Evolutionary conservation across 2,888 invertebrate genomes (phyloP), one percentile per base, ranked within the genome.

Genomic region (Metellina segmentata): DNA sequence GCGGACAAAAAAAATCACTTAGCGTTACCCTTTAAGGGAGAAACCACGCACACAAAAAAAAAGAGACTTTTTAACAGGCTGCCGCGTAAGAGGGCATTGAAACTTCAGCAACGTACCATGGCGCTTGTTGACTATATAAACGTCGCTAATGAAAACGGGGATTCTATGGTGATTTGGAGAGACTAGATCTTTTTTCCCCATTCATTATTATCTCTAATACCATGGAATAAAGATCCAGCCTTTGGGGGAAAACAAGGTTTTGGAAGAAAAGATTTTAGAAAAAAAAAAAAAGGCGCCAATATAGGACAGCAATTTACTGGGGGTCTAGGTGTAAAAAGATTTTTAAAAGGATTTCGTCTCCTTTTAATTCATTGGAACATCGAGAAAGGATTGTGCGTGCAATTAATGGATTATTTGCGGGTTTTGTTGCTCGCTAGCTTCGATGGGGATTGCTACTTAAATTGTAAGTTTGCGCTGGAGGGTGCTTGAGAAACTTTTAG

Each of bases 131-230:
- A 79, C 87, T 79, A 71, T 78, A 78, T 72, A 87, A 87, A 87
- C 71, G 71, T 34, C 71, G 16, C 52, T 79, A 87, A 72, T 87
- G 87, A 79, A 87, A 78, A 86, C 83, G 72, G n/a, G 83, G 52
- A 53, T 83, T 83, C 53, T 72, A 34, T 72, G 72, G 83, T 69
- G 19, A 71, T 51, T 82, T 82, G 16, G 34, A 19, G 34, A n/a
- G 61, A 61, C 61, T 61, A 16, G 61, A 61, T 9, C 61, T 61
- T 61, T 61, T 61, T 61, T 16, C 9, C 61, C 61, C 16, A 61
- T 61, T 61, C 61, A 61, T 61, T 61, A 61, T 61, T 16, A 61
- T 61, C 61, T 61, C 61, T 61, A 61, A 61, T 61, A 61, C 61
- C 61, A 61, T 16, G 61, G 16, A 61, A 61, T 61, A 61, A 61